Base-by-base conservation (phyloP, 2,797 vertebrate species). In the Bradypodion ventrale region DNA sequence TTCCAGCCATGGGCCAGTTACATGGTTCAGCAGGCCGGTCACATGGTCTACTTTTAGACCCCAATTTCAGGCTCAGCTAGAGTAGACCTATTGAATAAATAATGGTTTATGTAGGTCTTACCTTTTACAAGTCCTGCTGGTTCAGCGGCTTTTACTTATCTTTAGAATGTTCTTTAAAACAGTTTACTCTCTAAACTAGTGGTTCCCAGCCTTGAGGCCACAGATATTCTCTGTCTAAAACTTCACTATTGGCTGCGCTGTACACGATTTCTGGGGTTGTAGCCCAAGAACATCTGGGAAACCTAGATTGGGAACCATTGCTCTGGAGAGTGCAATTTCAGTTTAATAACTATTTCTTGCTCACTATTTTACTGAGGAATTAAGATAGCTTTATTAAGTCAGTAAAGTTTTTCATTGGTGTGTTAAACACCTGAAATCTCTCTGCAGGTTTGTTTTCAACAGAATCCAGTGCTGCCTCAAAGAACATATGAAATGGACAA, bases 401-500 rank as follows among this genome's bases (percentile, higher is more conserved):
- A 73, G 32, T 15, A 2, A 63, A 0, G 0, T 60, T 78, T n/a
- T 7, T 59, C 10, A 84, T 12, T 82, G 59, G 4, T 77, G 23
- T 75, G n/a, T 69, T 76, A 81, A 81, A 72, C 66, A 37, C 62
- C 75, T 86, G 79, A 7, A 15, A 69, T 70, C 88, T 86, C 0
- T 89, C 86, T 91, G 49, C 76, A 92, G 93, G 85, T 90, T 93
- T 89, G 76, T 21, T 59, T 91, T 89, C 56, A 79, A 1, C 88
- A 85, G 82, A 86, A 85, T 84, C 76, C 60, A 74, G 84, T 85
- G 1, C 88, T 89, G 83, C 78, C 32, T 84, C 79, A 63, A 82
- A 85, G 72, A 90, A 91, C 88, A 90, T 80, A 60, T 32, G 85
- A 92, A 80, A 94, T 94, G 94, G 92, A 92, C 77, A 88, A 85